These are phyloP conservation scores for Etheostoma nigrum DNA, from an alignment of 2,797 vertebrate species.

Conservation along the genomic window DNA sequence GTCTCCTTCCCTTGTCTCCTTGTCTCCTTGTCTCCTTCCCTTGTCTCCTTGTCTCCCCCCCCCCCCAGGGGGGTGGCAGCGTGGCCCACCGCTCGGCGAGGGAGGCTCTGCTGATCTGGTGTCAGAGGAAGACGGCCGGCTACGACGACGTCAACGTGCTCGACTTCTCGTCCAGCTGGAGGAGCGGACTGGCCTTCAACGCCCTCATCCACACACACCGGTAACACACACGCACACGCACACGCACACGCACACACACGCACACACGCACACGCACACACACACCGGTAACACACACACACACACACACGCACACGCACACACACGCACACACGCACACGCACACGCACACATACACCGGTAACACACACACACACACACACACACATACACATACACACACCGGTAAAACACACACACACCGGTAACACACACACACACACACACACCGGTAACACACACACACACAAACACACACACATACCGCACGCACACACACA, in stretches of 20 bases:
- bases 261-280: constrained; percentile 14
- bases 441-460: too few species aligned
- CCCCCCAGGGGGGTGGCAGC: constrained; percentile 78
- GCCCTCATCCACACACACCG: constrained; percentile 93
- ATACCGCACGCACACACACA: too few species aligned
- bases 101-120: constrained; percentile 93
- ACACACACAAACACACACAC: too few species aligned
- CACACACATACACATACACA: too few species aligned
- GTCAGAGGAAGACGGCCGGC: constrained; percentile 89
- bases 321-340: too few species aligned
- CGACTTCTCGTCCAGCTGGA: constrained; percentile 93
- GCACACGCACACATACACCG: too few species aligned
- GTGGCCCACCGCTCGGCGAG: constrained; percentile 88
- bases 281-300: not conserved
- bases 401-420: too few species aligned
- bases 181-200: constrained; percentile 90
- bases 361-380: too few species aligned
- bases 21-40: not conserved
- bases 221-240: constrained; percentile 62
- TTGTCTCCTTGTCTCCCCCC: not conserved
- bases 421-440: too few species aligned
- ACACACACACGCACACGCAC: too few species aligned
- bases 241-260: constrained; percentile 11
- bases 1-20: not conserved
- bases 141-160: constrained; percentile 88